These are phyloP conservation scores for Alloscopus bannaensis DNA, from an alignment of 2,888 invertebrate species.

Conservation along the genomic window DNA sequence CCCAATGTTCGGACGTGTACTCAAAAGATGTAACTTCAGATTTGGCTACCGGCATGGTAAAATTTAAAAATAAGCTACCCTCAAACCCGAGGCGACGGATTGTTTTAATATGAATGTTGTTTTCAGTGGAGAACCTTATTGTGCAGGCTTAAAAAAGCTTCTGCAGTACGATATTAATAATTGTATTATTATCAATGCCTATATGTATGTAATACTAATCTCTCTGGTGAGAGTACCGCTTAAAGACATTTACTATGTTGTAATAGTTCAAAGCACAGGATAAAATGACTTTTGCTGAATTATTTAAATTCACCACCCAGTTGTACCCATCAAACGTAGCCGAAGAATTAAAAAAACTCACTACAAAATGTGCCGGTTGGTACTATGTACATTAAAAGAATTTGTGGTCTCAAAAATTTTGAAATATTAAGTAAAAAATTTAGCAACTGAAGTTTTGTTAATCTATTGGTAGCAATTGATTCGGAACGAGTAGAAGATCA, in stretches of 20 bases:
- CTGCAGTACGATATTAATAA: slow-evolving; percentile 53
- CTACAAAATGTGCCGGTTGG: slow-evolving; percentile 35
- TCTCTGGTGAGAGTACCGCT: too few relatives aligned
- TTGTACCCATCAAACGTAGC: slow-evolving; percentile 33
- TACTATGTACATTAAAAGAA: not conserved
- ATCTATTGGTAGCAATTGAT: slow-evolving; percentile 28
- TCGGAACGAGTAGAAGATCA: slow-evolving; percentile 34
- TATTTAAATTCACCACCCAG: slow-evolving; percentile 33
- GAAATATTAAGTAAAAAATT: not conserved
- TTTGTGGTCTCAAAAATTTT: not conserved
- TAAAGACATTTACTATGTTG: too few relatives aligned
- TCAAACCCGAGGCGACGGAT: not conserved
- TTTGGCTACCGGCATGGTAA: slow-evolving; percentile 44
- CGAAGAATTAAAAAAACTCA: slow-evolving; percentile 19
- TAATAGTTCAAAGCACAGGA: slow-evolving; percentile 35
- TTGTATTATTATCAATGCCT: too few relatives aligned
- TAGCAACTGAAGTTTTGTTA: too few relatives aligned
- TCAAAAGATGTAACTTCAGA: slow-evolving; percentile 27
- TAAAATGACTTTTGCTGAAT: slow-evolving; percentile 36
- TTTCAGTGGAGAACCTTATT: slow-evolving; percentile 51
- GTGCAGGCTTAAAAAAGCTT: slow-evolving; percentile 38
- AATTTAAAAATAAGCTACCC: not conserved
- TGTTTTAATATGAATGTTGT: slow-evolving; percentile 5
- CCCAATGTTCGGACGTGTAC: slow-evolving; percentile 28
- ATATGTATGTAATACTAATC: too few relatives aligned